These are phyloP conservation scores for Rhynchomys soricoides DNA, from an alignment of 2,113 vertebrate genomes.

Conservation along the genomic window DNA sequence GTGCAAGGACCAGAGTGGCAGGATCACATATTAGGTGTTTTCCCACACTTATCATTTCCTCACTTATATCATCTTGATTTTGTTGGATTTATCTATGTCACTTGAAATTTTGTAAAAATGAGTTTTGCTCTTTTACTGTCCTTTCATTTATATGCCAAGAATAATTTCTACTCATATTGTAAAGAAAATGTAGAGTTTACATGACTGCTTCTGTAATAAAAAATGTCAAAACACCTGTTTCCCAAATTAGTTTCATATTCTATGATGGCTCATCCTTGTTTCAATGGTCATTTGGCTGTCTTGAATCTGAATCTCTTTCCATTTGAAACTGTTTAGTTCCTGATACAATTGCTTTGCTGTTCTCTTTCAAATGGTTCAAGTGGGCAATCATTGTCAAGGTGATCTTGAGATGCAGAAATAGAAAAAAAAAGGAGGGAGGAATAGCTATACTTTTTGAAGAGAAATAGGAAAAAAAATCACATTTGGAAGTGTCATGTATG, in stretches of 20 bases:
- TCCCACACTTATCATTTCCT: constrained; percentile 8
- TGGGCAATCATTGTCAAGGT: constrained; percentile 79
- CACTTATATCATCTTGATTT: constrained; percentile 64
- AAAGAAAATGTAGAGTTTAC: constrained; percentile 59
- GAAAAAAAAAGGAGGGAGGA: constrained; percentile 20
- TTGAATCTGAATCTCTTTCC: constrained; percentile 55
- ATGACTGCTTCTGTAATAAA: constrained; percentile 67
- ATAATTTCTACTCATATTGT: constrained; percentile 42
- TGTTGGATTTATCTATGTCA: constrained; percentile 64
- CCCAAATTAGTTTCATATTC: constrained; percentile 75
- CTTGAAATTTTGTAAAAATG: constrained; percentile 74
- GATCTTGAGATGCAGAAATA: constrained; percentile 73
- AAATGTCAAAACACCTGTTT: constrained; percentile 79
- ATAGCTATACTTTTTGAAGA: constrained; percentile 50
- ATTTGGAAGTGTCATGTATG: background rate
- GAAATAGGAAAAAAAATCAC: background rate
- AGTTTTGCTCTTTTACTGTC: constrained; percentile 56
- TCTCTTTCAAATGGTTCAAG: constrained; percentile 73
- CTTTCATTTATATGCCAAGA: constrained; percentile 58
- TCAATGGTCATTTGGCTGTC: constrained; percentile 78
- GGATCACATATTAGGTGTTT: constrained; percentile 59
- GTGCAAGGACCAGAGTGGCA: background rate
- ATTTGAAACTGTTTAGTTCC: constrained; percentile 76
- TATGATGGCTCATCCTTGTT: constrained; percentile 42
- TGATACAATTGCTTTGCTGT: constrained; percentile 76